Evolutionary conservation across 2,797 vertebrate genomes (phyloP).

Genomic region (Channallabes apus): DNA sequence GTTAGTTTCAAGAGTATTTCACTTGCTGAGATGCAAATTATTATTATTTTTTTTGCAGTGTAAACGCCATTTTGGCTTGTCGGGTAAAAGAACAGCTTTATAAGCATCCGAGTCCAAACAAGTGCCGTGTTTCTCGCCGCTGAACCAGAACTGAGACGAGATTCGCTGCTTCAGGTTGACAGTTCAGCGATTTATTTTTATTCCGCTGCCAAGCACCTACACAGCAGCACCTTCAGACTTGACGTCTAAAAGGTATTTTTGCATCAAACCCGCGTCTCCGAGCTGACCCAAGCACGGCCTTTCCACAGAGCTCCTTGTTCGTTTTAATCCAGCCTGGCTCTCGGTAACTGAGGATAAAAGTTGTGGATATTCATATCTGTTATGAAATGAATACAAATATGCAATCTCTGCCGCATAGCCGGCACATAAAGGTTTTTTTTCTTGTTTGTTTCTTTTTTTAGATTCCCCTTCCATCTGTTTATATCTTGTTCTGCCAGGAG

Average conservation of each 20-base stretch:
- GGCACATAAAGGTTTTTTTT: background rate
- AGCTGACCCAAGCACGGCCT: conserved; percentile 5
- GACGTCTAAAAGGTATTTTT: conserved; percentile 24
- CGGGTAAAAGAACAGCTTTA: conserved; percentile 42
- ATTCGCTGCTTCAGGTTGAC: conserved; percentile 37
- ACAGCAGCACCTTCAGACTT: conserved; percentile 31
- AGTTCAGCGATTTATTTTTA: conserved; percentile 51
- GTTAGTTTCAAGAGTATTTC: no score
- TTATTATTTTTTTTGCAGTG: no score
- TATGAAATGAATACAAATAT: background rate
- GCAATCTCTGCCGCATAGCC: background rate
- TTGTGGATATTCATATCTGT: background rate
- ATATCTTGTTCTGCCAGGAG: background rate
- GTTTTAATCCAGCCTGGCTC: conserved; percentile 21
- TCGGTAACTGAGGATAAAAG: background rate
- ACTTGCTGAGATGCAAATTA: no score
- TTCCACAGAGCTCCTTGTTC: background rate
- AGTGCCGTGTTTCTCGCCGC: background rate
- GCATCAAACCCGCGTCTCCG: background rate
- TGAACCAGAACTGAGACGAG: conserved; percentile 32
- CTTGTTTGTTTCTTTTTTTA: conserved; percentile 3
- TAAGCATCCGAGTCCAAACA: conserved; percentile 38
- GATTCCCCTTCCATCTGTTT: conserved; percentile 29
- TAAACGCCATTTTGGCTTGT: conserved; percentile 13
- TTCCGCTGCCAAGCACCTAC: conserved; percentile 34